Percentiles rank a stretch among this genome's conserved stretches.
phyloP scores from a whole-genome alignment of 2,113 vertebrate genomes.

The Neotoma lepida region DNA sequence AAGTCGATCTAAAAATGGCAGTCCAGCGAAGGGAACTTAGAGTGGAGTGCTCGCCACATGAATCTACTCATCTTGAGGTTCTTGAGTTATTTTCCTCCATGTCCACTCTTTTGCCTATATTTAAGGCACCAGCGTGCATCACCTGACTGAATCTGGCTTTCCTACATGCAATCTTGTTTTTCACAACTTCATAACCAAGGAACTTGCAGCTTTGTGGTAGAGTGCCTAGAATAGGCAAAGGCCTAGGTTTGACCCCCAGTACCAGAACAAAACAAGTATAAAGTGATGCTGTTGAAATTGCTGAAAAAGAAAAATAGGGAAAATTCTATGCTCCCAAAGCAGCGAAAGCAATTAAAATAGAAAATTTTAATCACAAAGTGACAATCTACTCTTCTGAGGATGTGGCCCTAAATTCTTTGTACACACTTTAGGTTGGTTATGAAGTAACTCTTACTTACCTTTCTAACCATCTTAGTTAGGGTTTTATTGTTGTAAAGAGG shows the following conservation, averaged over 20 bases:
- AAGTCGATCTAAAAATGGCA: background rate
- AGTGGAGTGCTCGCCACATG: background rate
- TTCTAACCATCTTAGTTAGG: background rate
- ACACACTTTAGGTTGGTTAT: background rate
- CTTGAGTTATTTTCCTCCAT: background rate
- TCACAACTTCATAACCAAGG: background rate
- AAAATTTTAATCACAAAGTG: conserved; percentile 1
- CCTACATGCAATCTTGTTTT: background rate
- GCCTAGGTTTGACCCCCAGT: background rate
- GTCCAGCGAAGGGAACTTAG: background rate
- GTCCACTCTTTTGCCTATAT: background rate
- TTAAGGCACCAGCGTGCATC: background rate
- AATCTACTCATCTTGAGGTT: no score
- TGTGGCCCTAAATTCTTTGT: background rate
- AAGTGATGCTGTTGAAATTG: background rate
- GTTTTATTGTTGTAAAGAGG: background rate
- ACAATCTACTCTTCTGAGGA: background rate
- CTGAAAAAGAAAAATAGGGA: background rate
- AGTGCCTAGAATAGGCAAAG: background rate
- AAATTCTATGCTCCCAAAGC: background rate
- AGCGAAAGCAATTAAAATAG: background rate
- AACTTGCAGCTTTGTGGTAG: background rate
- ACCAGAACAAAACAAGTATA: background rate
- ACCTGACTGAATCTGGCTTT: background rate
- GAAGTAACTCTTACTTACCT: background rate